Base-by-base conservation (phyloP, 2,797 vertebrate genomes). In the Cetoscarus ocellatus region DNA sequence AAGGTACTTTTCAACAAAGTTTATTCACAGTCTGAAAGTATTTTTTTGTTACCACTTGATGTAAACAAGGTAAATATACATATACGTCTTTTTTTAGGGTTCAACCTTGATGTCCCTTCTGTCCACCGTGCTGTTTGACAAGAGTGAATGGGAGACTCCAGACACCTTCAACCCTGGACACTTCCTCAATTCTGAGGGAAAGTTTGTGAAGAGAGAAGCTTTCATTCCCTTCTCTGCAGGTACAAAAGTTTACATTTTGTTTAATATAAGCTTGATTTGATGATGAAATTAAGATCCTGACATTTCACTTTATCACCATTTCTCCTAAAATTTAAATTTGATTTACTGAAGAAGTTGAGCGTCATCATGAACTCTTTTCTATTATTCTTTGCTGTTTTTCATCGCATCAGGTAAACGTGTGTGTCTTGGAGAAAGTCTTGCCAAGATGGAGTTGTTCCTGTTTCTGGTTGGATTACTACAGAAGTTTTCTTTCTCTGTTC, bases 151-250 rank as follows among this genome's bases (percentile, higher is more conserved):
- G 96, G 91, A 96, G 77, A 96, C 93, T 4, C 96, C 96, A 0
- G 19, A 95, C 35, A 55, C 17, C 0, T 98, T 97, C 75, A 96
- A 97, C 74, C 96, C 96, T 0, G 86, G 67, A 58, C 96, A 96
- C 84, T 97, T 97, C 74, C 89, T 97, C 34, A 91, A 96, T 64
- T 68, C 84, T 3, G 90, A 95, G 0, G 95, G 96, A 9, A 92
- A 91, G 64, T 96, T 97, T 89, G 82, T 86, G 65, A 96, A 90
- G 76, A 93, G 63, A 0, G 96, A 96, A 43, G 75, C 75, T 50
- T 2, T 62, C 39, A 40, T 96, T 6, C 90, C 96, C 1, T 97
- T 97, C 75, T 96, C 96, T 71, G 7, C 85, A 52, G 96, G 96
- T 98, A 87, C 64, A 50, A 10, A 14, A 40, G 8, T 39, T 7